Conservation (phyloP, 2,888 invertebrate species). For the Cremastobaeus sp. region DNA sequence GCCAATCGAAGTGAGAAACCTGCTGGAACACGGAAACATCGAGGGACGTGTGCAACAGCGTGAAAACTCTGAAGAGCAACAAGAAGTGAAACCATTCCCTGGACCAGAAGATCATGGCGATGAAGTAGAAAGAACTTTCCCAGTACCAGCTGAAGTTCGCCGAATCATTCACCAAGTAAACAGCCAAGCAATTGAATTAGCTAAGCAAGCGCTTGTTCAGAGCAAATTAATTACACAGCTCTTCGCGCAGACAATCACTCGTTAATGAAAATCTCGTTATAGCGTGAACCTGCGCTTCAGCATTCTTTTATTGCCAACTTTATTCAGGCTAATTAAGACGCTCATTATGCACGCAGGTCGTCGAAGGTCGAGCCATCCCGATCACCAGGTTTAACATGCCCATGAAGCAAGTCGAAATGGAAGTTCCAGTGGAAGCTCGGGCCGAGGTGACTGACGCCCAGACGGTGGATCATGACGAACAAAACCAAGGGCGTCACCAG, state of each 20-base stretch:
- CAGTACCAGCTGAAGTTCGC: slow-evolving; percentile 71
- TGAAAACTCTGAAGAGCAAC: slow-evolving; percentile 67
- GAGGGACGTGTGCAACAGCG: slow-evolving; percentile 69
- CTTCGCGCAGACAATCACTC: too few relatives aligned
- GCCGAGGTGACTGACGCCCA: slow-evolving; percentile 72
- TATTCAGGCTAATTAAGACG: too few relatives aligned
- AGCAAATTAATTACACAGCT: too few relatives aligned
- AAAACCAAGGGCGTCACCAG: slow-evolving; percentile 74
- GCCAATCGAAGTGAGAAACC: slow-evolving; percentile 72
- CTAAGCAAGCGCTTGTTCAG: too few relatives aligned
- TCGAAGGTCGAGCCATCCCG: slow-evolving; percentile 73
- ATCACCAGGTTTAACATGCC: slow-evolving; percentile 69
- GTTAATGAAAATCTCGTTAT: too few relatives aligned
- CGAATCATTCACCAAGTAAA: slow-evolving; percentile 72
- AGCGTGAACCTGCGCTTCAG: too few relatives aligned
- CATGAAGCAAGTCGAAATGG: slow-evolving; percentile 70
- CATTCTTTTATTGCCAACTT: too few relatives aligned
- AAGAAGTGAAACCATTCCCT: slow-evolving; percentile 70
- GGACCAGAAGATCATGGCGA: slow-evolving; percentile 71
- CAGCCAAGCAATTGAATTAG: too few relatives aligned
- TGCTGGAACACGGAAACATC: slow-evolving; percentile 73
- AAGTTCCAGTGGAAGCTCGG: slow-evolving; percentile 72
- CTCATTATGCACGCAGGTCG: slow-evolving; percentile 70
- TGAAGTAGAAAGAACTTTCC: slow-evolving; percentile 70
- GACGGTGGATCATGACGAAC: slow-evolving; percentile 66